Conservation (phyloP, 2,113 vertebrate species). For the Emberiza fucata region DNA sequence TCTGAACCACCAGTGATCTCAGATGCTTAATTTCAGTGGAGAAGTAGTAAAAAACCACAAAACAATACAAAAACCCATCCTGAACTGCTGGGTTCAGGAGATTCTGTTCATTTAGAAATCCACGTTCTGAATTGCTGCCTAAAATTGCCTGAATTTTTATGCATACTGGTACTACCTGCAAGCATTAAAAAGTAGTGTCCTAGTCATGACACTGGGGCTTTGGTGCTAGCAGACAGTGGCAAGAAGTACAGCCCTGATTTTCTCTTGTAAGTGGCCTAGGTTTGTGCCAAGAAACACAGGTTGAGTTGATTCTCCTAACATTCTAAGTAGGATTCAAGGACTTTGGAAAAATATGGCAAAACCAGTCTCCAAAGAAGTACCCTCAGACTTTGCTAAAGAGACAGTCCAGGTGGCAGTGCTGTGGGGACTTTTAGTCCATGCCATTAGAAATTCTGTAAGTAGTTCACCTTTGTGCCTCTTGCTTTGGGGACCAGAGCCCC, state of each 20-base stretch:
- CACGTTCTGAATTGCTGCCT: neutral
- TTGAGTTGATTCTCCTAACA: neutral
- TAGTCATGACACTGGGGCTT: accelerated
- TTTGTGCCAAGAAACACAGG: neutral
- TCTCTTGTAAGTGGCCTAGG: neutral
- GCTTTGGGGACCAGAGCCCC: neutral
- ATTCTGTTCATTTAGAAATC: neutral
- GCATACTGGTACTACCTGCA: neutral
- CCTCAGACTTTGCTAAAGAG: neutral
- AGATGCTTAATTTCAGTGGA: neutral
- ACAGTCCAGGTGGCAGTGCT: neutral
- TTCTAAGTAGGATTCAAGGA: neutral
- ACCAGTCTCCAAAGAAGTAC: neutral
- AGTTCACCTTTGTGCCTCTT: neutral
- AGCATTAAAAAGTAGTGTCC: neutral
- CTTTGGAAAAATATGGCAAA: neutral
- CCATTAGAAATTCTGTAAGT: neutral
- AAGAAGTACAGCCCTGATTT: neutral
- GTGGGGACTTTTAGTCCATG: neutral
- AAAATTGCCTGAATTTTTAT: neutral
- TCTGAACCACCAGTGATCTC: neutral
- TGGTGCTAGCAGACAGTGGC: neutral
- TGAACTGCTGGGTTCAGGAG: neutral
- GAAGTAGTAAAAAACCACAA: no score
- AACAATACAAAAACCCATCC: neutral